phyloP scores from a whole-genome alignment of 2,797 vertebrate species.

The Tangara arthus region DNA sequence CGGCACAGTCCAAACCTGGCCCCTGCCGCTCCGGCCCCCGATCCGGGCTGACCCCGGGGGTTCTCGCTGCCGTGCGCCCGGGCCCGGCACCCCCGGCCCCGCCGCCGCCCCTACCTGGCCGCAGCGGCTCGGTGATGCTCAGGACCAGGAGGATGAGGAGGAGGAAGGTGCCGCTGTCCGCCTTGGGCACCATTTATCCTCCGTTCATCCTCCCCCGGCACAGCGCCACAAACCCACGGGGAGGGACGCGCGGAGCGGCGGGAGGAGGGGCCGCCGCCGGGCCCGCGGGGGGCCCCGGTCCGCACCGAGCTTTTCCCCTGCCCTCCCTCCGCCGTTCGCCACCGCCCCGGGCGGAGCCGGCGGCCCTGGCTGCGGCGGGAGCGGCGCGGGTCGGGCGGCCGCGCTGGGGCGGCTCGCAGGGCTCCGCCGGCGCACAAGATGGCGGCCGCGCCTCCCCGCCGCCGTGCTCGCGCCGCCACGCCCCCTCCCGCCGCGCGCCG shows the following conservation, averaged over 20 bases:
- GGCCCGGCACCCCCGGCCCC: not conserved
- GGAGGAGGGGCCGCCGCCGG: not conserved
- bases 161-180: conserved; percentile 92
- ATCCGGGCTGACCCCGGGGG: not conserved
- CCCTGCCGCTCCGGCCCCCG: not conserved
- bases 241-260: conserved; percentile 6
- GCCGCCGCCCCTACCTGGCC: conserved; percentile 80
- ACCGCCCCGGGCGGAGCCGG: not conserved
- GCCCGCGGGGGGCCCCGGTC: not conserved
- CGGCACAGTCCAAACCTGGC: not conserved
- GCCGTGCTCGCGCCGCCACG: conserved; percentile 70
- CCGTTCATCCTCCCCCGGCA: conserved; percentile 91
- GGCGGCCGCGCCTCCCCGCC: conserved; percentile 68
- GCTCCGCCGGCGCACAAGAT: conserved; percentile 68
- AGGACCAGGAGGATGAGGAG: conserved; percentile 91
- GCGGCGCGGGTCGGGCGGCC: not conserved
- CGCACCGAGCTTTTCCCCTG: not conserved
- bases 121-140: conserved; percentile 89
- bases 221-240: conserved; percentile 69
- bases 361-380: not conserved
- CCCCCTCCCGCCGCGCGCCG: conserved; percentile 77
- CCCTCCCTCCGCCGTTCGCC: not conserved
- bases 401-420: not conserved
- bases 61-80: not conserved
- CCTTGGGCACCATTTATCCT: conserved; percentile 99